Percentiles rank a stretch among this genome's conserved stretches.
phyloP scores from a whole-genome alignment of 1,140 invertebrate species.

The Lamellibrachia luymesi region DNA sequence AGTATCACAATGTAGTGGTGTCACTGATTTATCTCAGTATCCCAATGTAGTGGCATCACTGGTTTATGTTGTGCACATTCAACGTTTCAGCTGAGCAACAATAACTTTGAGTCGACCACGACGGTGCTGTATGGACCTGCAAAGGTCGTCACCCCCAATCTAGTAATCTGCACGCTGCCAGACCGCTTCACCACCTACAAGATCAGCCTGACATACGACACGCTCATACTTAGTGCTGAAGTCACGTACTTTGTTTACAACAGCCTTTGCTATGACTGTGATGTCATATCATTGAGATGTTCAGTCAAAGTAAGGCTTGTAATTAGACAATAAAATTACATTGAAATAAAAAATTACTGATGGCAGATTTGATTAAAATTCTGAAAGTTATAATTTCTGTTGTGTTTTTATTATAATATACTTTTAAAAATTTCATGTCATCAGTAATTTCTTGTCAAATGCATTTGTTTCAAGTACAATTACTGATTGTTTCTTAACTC shows the following conservation, averaged over 20 bases:
- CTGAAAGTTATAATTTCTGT: neutral
- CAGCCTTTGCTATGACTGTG: neutral
- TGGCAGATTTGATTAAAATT: neutral
- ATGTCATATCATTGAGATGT: neutral
- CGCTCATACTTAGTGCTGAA: neutral
- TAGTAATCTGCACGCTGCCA: slow-evolving; percentile 7
- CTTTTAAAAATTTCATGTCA: too few species aligned
- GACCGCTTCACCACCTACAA: neutral
- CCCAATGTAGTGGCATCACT: too few species aligned
- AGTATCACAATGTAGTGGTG: too few species aligned
- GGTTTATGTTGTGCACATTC: neutral
- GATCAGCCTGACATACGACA: neutral
- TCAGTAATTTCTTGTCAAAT: too few species aligned
- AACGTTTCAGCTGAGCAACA: neutral
- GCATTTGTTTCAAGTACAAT: too few species aligned
- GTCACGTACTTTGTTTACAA: neutral
- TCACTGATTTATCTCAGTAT: too few species aligned
- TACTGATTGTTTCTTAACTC: too few species aligned
- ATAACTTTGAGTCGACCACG: neutral
- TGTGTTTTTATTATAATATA: neutral
- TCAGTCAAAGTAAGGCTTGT: neutral
- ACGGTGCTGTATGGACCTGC: neutral
- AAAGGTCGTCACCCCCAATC: neutral
- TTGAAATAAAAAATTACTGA: neutral
- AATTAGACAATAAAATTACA: neutral